Conservation (phyloP, 2,888 invertebrate genomes). For the Amphipyra berbera region DNA sequence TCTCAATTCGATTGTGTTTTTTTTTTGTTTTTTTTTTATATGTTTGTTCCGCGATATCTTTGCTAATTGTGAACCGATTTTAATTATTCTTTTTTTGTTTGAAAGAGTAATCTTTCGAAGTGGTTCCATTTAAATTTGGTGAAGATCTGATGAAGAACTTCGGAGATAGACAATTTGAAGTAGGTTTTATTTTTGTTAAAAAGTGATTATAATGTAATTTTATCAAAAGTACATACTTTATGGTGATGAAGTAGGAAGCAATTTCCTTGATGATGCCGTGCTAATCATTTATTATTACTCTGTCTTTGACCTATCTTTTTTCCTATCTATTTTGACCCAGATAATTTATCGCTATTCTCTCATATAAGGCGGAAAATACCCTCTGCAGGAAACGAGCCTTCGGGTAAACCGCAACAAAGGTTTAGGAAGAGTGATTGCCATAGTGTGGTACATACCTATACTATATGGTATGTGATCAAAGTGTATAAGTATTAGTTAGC, state of each 20-base stretch:
- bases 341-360: slow-evolving; percentile 37
- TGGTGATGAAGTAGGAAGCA: slow-evolving; percentile 16
- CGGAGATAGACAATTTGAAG: too few relatives aligned
- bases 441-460: slow-evolving; percentile 11
- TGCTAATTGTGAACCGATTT: too few relatives aligned
- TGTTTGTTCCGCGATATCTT: too few relatives aligned
- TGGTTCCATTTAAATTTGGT: too few relatives aligned
- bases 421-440: slow-evolving; percentile 37
- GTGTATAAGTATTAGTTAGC: slow-evolving; percentile 7
- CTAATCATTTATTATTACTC: slow-evolving; percentile 26
- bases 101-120: too few relatives aligned
- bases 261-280: slow-evolving; percentile 16
- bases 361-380: slow-evolving; percentile 29
- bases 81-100: too few relatives aligned
- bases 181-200: too few relatives aligned
- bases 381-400: slow-evolving; percentile 20
- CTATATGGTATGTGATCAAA: slow-evolving; percentile 25
- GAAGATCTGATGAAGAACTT: too few relatives aligned
- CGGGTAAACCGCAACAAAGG: slow-evolving; percentile 41
- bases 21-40: too few relatives aligned
- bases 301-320: slow-evolving; percentile 24
- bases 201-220: not conserved
- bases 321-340: slow-evolving; percentile 36
- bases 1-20: too few relatives aligned
- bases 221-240: slow-evolving; percentile 1